Evolutionary conservation across 2,888 invertebrate species (phyloP).

Genomic region (Scaptomyza flava): DNA sequence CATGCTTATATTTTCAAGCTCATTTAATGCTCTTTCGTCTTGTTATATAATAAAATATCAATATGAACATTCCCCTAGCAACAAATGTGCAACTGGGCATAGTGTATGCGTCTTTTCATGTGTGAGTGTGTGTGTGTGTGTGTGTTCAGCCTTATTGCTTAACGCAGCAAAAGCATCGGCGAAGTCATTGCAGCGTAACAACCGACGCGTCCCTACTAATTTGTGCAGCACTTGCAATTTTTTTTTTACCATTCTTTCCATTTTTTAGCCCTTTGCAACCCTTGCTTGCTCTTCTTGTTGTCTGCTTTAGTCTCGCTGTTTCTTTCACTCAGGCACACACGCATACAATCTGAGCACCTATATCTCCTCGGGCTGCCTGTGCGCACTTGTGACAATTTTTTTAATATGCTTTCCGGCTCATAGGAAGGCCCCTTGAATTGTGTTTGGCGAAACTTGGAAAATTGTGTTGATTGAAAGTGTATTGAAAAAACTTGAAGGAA

Average conservation of each 20-base stretch:
- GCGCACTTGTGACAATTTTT: constrained; percentile 66
- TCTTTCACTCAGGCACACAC: constrained; percentile 12
- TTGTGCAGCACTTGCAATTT: constrained; percentile 76
- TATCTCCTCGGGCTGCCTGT: constrained; percentile 22
- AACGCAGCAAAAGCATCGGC: constrained; percentile 73
- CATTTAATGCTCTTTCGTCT: not conserved
- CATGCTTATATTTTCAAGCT: constrained; percentile 9
- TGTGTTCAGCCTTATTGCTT: constrained; percentile 65
- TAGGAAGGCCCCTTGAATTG: constrained; percentile 26
- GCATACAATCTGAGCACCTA: constrained; percentile 24
- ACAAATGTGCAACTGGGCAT: constrained; percentile 19
- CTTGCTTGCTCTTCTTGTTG: constrained; percentile 3
- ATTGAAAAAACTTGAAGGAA: not conserved
- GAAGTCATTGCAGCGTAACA: constrained; percentile 53
- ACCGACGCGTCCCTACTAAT: constrained; percentile 62
- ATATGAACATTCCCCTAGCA: not conserved
- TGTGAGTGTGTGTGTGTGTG: constrained; percentile 19
- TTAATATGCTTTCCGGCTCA: constrained; percentile 67
- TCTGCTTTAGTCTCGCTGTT: constrained; percentile 1
- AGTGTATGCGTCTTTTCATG: constrained; percentile 4
- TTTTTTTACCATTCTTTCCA: constrained; percentile 29
- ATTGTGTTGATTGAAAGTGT: constrained; percentile 20
- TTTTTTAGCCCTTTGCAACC: constrained; percentile 14
- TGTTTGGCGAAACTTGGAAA: constrained; percentile 9
- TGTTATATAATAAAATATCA: not conserved